Percentiles rank a stretch among this genome's conserved stretches.
phyloP scores from a whole-genome alignment of 1,140 invertebrate genomes.

The Protaetia brevitarsis region DNA sequence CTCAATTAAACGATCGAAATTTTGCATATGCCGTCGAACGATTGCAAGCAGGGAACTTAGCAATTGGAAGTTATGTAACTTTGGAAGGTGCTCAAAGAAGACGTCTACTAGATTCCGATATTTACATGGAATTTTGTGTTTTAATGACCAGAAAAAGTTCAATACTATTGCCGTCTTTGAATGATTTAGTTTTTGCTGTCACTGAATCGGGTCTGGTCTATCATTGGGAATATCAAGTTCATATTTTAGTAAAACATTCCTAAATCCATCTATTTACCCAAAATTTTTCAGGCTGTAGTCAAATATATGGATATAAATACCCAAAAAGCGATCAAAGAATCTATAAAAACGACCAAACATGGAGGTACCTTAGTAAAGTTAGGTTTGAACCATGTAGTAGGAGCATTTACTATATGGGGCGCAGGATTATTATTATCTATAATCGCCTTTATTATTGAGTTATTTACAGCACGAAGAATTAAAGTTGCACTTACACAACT shows the following conservation, averaged over 20 bases:
- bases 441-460: background rate
- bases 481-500: no score
- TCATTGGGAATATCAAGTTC: conserved; percentile 42
- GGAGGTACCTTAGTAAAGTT: background rate
- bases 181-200: conserved; percentile 38
- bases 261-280: no score
- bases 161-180: conserved; percentile 41
- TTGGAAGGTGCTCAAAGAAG: conserved; percentile 51
- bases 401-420: conserved; percentile 4
- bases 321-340: background rate
- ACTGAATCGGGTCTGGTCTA: conserved; percentile 42
- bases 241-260: no score
- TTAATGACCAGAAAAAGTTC: conserved; percentile 58
- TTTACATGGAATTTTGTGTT: conserved; percentile 58
- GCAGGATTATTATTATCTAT: background rate
- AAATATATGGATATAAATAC: background rate
- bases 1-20: background rate
- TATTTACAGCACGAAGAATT: no score
- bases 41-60: conserved; percentile 51
- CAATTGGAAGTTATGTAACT: conserved; percentile 56
- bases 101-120: conserved; percentile 55
- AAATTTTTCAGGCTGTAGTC: background rate
- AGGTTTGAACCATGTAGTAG: background rate
- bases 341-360: background rate
- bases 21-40: conserved; percentile 6